Conservation (phyloP, 1,140 invertebrate species). For the Penaeus chinensis region DNA sequence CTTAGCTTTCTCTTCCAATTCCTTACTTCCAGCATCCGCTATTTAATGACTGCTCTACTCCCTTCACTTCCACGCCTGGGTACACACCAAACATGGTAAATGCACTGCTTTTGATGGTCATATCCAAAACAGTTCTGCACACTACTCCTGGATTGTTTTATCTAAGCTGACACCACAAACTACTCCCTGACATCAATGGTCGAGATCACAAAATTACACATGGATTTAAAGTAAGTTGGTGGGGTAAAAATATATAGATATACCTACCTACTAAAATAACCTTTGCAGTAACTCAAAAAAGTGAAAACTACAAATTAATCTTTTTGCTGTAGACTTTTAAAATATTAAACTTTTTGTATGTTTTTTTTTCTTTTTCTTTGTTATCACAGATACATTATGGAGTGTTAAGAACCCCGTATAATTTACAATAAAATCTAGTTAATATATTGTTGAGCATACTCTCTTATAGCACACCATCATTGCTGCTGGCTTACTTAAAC, state of each 20-base stretch:
- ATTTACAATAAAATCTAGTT: constrained; percentile 45
- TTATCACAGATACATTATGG: constrained; percentile 62
- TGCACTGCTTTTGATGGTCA: not conserved
- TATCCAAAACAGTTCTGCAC: no score
- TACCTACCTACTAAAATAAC: constrained; percentile 54
- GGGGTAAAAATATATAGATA: constrained; percentile 55
- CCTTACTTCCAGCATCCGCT: no score
- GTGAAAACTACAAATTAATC: constrained; percentile 48
- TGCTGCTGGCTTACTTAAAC: constrained; percentile 46
- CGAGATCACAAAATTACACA: constrained; percentile 44
- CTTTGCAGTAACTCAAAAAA: constrained; percentile 35
- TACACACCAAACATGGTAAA: not conserved
- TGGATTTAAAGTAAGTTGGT: constrained; percentile 34
- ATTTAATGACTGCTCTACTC: no score
- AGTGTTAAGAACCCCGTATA: constrained; percentile 53
- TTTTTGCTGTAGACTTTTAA: constrained; percentile 48
- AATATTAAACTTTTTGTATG: constrained; percentile 55
- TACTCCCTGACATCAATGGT: constrained; percentile 33
- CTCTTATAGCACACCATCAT: constrained; percentile 46
- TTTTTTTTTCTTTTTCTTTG: constrained; percentile 45
- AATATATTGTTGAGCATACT: constrained; percentile 51
- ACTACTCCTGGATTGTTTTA: not conserved
- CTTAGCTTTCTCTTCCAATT: no score
- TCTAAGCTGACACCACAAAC: constrained; percentile 41
- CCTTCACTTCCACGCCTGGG: no score